These are phyloP conservation scores for Aricia agestis DNA, from an alignment of 1,140 invertebrate species.

Conservation along the genomic window DNA sequence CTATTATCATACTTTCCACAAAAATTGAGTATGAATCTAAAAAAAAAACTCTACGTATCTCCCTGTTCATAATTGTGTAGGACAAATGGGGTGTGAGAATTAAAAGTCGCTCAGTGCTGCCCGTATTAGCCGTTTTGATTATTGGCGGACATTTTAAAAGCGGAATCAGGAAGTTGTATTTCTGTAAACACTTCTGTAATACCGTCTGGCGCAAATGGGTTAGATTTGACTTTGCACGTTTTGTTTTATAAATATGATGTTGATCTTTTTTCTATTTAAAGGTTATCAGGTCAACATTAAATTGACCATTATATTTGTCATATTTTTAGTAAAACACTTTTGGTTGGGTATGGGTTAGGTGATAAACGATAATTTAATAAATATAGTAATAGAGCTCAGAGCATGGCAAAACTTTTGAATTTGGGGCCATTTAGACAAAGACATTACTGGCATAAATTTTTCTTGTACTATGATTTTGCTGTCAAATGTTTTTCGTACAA, in stretches of 20 bases:
- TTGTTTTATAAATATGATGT: too few species aligned
- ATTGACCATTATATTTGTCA: background rate
- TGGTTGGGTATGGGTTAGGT: too few species aligned
- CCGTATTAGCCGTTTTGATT: slow-evolving; percentile 59
- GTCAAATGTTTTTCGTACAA: too few species aligned
- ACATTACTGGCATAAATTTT: too few species aligned
- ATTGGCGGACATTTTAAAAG: slow-evolving; percentile 47
- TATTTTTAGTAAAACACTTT: too few species aligned
- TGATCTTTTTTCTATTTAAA: background rate
- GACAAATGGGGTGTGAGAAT: slow-evolving; percentile 70
- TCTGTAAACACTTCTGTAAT: slow-evolving; percentile 18
- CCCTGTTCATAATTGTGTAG: slow-evolving; percentile 36
- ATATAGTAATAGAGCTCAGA: too few species aligned
- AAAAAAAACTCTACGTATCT: background rate
- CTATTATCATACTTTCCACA: too few species aligned
- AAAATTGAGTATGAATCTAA: background rate
- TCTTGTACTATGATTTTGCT: too few species aligned
- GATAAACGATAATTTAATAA: too few species aligned
- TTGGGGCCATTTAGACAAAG: too few species aligned
- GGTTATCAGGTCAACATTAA: background rate
- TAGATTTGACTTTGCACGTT: background rate
- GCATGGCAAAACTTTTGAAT: too few species aligned
- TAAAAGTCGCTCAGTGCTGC: slow-evolving; percentile 60
- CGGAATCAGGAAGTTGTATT: slow-evolving; percentile 31
- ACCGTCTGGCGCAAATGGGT: background rate